phyloP scores from a whole-genome alignment of 2,113 vertebrate genomes.

The Phyllopteryx taeniolatus region DNA sequence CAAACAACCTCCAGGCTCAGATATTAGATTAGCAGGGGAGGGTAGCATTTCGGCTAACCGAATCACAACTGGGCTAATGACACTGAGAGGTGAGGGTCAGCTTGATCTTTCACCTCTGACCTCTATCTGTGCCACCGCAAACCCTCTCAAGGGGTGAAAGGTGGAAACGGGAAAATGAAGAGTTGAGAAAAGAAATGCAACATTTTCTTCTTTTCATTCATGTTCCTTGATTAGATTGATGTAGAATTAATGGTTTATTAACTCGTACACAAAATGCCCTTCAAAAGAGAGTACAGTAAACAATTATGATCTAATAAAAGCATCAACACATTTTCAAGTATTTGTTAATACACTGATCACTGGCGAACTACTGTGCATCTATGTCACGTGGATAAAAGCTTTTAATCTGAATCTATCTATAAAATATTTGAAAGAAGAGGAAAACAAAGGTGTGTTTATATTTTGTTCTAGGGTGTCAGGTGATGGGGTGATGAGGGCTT shows the following conservation, averaged over 20 bases:
- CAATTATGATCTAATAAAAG: background rate
- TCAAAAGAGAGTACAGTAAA: background rate
- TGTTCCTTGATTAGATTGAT: background rate
- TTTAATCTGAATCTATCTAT: background rate
- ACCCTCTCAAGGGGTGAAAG: conserved; percentile 1
- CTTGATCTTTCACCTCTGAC: conserved; percentile 46
- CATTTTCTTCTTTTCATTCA: background rate
- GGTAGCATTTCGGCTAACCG: conserved; percentile 64
- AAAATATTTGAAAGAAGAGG: background rate
- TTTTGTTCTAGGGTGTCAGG: background rate
- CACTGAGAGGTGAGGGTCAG: conserved; percentile 53
- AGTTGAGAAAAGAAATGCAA: background rate
- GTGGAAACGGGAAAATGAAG: background rate
- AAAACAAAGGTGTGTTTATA: background rate
- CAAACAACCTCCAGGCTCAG: conserved; percentile 48
- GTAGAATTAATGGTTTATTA: background rate
- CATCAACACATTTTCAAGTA: background rate
- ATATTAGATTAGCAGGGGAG: conserved; percentile 58
- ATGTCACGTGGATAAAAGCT: background rate
- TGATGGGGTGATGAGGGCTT: conserved; percentile 1
- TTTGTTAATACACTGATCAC: background rate
- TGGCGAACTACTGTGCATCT: too few species aligned
- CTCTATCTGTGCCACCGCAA: conserved; percentile 22
- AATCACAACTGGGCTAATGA: conserved; percentile 60
- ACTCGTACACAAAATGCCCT: background rate